Evolutionary conservation across 2,888 invertebrate genomes (phyloP), one percentile per base, ranked within the genome.

Genomic region (Danaus chrysippus): DNA sequence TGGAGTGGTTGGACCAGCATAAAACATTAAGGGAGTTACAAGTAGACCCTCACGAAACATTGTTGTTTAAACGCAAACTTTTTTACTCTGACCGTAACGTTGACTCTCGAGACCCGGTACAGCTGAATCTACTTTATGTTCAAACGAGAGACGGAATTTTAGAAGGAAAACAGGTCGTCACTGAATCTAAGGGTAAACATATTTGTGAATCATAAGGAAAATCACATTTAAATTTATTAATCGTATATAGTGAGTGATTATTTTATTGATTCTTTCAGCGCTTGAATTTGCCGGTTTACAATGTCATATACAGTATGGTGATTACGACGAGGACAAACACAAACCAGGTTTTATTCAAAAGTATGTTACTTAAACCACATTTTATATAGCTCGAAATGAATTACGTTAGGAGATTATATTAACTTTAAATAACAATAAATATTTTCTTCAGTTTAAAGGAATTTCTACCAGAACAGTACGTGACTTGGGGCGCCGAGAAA

Each of bases 61-160:
- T 99, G 41, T 91, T 99, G 55, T 92, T 99, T 69, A 93, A 98
- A 72, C 92, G 99, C 68, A 97, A 99, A 76, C 98, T 97, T 83
- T 99, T 98, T 94, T 99, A 97, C 91, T 98, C 98, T 0, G 99
- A 99, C 91, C 96, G 98, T 75, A 99, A 99, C 85, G 98, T 99
- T 73, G 99, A 99, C 90, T 94, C 96, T 2, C 92, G 98, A 56
- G 99, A 99, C 88, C 99, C 99, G 0, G 96, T 98, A 10, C 99
- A 99, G 84, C 92, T 99, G 68, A 98, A 98, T 86, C 92, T 99
- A 75, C 93, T 99, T 42, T 99, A 99, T 84, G 98, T 99, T 17
- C 99, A 99, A 92, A 98, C 98, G 15, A 92, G 99, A 71, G 98
- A 99, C 86, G 98, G 98, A 62, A 98, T 99, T 73, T 89, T 99